Evolutionary conservation across 2,888 invertebrate genomes (phyloP), one percentile per base, ranked within the genome.

Genomic region (Leucoma salicis): DNA sequence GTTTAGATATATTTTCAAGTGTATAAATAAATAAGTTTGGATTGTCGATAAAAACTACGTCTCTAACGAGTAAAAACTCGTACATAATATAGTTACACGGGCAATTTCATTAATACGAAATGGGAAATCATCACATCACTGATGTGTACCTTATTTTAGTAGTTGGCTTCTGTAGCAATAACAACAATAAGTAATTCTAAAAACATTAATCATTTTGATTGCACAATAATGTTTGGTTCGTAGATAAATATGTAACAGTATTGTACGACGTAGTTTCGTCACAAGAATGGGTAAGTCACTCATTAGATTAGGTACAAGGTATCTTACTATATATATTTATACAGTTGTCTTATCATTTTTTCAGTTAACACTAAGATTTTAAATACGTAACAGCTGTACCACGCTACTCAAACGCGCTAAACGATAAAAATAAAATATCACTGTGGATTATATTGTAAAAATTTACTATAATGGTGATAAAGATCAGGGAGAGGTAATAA

Each of bases 301-400:
- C 53, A 43, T 42, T 46, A 45, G 65, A 67, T 70, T 70, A 65
- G 43, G 44, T 49, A 56, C 45, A 53, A 46, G 57, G 54, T 60
- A 58, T 56, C 57, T 57, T 49, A 54, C 57, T 59, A 53, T 58
- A 45, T 46, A 66, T 74, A 74, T 72, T 70, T 66, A 71, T 74
- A 70, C 60, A 35, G 57, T 52, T 53, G 58, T 40, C 53, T 58
- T 70, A 76, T 73, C 67, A 49, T 57, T 58, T 61, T 65, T 64
- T 70, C 69, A 74, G 63, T 75, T 55, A 58, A 46, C 58, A 43
- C 46, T 39, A 50, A 54, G 49, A 53, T 57, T 60, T 60, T 46
- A 54, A 63, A 63, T 53, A 59, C 54, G 44, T 46, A 55, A 53
- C 49, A n/a, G n/a, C n/a, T n/a, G n/a, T n/a, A n/a, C n/a, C n/a